These are phyloP conservation scores for Eonycteris spelaea DNA, from an alignment of 2,113 vertebrate genomes.

Conservation along the genomic window DNA sequence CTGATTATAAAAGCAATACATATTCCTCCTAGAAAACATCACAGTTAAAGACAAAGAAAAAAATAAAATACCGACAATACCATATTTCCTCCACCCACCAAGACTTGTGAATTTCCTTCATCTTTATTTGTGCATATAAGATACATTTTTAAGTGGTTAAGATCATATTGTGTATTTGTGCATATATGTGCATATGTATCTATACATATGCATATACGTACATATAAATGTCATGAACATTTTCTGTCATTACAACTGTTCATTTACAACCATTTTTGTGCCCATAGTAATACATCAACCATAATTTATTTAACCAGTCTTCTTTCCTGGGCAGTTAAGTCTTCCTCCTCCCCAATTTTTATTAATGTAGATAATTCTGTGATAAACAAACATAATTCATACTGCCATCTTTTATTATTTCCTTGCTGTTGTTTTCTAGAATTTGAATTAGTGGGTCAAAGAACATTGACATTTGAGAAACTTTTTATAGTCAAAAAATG, in stretches of 20 bases:
- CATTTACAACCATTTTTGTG: background rate
- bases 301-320: background rate
- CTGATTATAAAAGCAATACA: background rate
- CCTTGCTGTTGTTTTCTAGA: background rate
- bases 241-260: background rate
- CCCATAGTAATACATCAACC: background rate
- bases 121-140: background rate
- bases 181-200: fast-evolving
- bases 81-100: background rate
- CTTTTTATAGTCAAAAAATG: slow-evolving; percentile 13
- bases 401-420: background rate
- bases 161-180: background rate
- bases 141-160: background rate
- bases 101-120: background rate
- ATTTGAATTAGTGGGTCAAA: background rate
- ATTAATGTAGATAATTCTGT: background rate
- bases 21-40: background rate
- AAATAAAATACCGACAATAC: background rate
- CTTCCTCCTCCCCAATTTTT: background rate
- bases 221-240: background rate
- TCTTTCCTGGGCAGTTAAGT: background rate
- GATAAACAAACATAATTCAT: background rate
- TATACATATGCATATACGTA: background rate
- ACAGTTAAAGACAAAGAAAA: background rate
- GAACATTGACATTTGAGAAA: background rate